These are phyloP conservation scores for Tachysurus vachellii DNA, from an alignment of 2,113 vertebrate species.

Conservation along the genomic window DNA sequence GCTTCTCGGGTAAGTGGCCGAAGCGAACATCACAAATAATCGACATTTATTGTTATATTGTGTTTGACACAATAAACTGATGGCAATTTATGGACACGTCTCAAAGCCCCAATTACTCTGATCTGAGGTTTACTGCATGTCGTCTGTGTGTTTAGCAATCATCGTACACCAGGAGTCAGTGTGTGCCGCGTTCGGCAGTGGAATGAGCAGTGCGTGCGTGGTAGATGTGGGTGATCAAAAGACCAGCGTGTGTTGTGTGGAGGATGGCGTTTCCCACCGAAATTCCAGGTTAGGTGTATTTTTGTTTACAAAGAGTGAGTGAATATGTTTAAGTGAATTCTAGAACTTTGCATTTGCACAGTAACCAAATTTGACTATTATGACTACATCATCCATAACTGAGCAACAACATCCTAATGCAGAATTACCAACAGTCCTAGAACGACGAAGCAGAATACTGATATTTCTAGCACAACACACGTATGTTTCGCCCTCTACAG, in stretches of 20 bases:
- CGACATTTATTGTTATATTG: not conserved
- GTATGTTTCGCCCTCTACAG: constrained; percentile 64
- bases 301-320: not conserved
- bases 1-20: constrained; percentile 88
- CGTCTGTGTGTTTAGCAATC: constrained; percentile 74
- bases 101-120: not conserved
- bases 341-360: not conserved
- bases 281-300: constrained; percentile 83
- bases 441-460: not conserved
- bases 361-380: not conserved
- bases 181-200: constrained; percentile 93
- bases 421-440: not conserved
- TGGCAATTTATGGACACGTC: not conserved
- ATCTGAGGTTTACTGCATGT: not conserved
- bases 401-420: not conserved
- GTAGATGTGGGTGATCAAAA: constrained; percentile 97
- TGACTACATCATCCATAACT: not conserved
- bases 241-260: constrained; percentile 94
- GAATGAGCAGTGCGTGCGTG: constrained; percentile 92
- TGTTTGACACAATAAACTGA: not conserved
- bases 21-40: not conserved
- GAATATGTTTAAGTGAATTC: not conserved
- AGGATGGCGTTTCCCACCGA: constrained; percentile 95
- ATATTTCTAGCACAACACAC: not conserved
- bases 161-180: constrained; percentile 97